Conservation (phyloP, 1,140 invertebrate genomes). For the Helicoverpa zea region DNA sequence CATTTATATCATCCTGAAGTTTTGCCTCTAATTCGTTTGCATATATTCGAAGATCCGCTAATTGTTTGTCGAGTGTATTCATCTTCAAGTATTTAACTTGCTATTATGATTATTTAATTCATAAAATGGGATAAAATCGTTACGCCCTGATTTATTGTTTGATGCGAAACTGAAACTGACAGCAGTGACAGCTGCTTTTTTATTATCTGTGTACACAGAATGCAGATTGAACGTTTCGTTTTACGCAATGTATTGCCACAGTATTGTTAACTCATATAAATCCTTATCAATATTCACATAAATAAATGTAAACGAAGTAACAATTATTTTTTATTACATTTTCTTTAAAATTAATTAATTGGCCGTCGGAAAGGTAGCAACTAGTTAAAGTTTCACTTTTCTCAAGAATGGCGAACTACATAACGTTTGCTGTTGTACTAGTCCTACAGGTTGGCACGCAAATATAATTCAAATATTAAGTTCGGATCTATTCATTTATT, state of each 20-base stretch:
- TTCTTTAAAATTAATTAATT: not conserved
- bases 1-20: conserved; percentile 84
- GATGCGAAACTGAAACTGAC: conserved; percentile 55
- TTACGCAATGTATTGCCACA: not conserved
- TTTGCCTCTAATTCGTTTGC: conserved; percentile 86
- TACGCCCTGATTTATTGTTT: conserved; percentile 56
- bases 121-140: conserved; percentile 51
- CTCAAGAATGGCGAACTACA: conserved; percentile 39
- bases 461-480: not conserved
- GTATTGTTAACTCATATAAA: not conserved
- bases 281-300: too few species aligned
- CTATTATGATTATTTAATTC: conserved; percentile 46
- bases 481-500: too few species aligned
- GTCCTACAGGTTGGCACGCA: conserved; percentile 27
- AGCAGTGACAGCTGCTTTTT: conserved; percentile 42
- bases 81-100: conserved; percentile 66
- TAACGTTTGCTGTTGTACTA: conserved; percentile 13
- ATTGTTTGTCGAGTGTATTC: conserved; percentile 87
- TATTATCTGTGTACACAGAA: conserved; percentile 30
- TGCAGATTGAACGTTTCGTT: conserved; percentile 24
- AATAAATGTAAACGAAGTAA: too few species aligned
- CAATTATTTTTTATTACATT: not conserved
- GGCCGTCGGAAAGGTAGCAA: too few species aligned
- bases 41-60: conserved; percentile 87
- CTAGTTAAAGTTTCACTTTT: conserved; percentile 18